These are phyloP conservation scores for Echinometra lucunter DNA, from an alignment of 53 echinoderm and acorn worm genomes.

Conservation along the genomic window DNA sequence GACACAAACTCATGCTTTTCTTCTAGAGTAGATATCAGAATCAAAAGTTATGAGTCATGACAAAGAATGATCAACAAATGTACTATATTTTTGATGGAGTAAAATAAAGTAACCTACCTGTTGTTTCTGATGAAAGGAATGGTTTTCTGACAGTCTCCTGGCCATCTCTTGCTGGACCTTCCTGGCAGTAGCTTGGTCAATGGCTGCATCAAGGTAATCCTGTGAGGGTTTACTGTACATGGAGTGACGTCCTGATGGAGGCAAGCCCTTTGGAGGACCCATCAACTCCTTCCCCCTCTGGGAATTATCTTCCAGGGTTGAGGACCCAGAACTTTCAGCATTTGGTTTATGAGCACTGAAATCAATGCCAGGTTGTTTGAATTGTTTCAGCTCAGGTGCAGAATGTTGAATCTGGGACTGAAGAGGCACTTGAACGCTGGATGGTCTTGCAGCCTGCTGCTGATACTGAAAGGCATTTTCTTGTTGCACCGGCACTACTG, in stretches of 20 bases:
- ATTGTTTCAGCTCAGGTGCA: slow-evolving; percentile 24
- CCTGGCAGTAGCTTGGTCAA: slow-evolving; percentile 45
- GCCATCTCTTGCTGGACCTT: slow-evolving; percentile 66
- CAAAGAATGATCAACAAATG: too few relatives aligned
- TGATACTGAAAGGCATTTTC: slow-evolving; percentile 37
- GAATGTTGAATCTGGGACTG: slow-evolving; percentile 49
- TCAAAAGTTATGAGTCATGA: too few relatives aligned
- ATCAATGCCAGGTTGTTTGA: slow-evolving; percentile 31
- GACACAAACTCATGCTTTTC: too few relatives aligned
- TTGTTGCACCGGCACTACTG: slow-evolving; percentile 44
- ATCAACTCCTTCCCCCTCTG: slow-evolving; percentile 62
- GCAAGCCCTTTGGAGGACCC: slow-evolving; percentile 72
- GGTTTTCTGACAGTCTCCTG: slow-evolving; percentile 57
- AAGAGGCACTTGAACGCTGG: slow-evolving; percentile 71
- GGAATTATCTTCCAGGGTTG: slow-evolving; percentile 64
- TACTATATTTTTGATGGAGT: too few relatives aligned
- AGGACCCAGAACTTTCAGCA: slow-evolving; percentile 65
- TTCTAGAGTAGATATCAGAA: too few relatives aligned
- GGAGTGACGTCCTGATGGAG: slow-evolving; percentile 79
- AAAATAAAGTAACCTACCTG: slow-evolving; percentile 26
- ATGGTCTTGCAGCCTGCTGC: slow-evolving; percentile 54
- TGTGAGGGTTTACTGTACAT: slow-evolving; percentile 68
- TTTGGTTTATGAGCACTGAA: slow-evolving; percentile 45
- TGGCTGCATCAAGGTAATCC: slow-evolving; percentile 37
- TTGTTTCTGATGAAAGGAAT: slow-evolving; percentile 60